A percentile compares a stretch with the other conserved stretches of the same genome.
Conservation (phyloP, 2,113 vertebrate genomes). For the Columba janthina region DNA sequence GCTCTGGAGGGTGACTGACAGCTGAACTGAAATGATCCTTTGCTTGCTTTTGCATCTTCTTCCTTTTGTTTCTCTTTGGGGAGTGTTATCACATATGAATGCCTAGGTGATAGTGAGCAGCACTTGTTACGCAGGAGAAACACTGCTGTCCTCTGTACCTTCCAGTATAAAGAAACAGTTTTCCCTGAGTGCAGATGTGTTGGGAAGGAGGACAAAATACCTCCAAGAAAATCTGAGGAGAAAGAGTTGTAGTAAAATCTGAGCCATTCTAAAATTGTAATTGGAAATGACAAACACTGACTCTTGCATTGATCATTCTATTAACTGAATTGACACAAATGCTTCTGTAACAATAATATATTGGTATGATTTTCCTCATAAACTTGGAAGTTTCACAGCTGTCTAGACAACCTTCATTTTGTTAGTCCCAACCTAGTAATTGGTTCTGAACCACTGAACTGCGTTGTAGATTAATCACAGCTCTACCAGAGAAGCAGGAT, state of each 20-base stretch:
- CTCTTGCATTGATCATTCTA: not conserved
- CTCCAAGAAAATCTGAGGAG: not conserved
- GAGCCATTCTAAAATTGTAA: not conserved
- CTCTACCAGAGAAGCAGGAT: not conserved
- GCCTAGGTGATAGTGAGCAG: not conserved
- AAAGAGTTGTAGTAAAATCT: not conserved
- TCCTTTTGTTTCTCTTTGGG: not conserved
- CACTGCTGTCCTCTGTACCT: not conserved
- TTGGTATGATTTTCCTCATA: slow-evolving; percentile 27
- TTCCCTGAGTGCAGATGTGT: not conserved
- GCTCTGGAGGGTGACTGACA: not conserved
- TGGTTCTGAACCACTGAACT: slow-evolving; percentile 22
- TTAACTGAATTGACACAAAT: not conserved
- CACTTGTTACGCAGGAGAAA: not conserved
- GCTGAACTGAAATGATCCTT: not conserved
- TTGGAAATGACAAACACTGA: not conserved
- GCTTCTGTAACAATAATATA: not conserved
- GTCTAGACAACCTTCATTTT: slow-evolving; percentile 6
- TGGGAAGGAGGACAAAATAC: not conserved
- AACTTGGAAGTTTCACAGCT: slow-evolving; percentile 2
- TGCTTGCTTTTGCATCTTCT: not conserved
- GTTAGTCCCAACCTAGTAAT: not conserved
- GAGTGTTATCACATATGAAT: not conserved
- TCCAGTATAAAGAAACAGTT: not conserved
- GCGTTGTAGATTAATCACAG: slow-evolving; percentile 37